Conservation (phyloP, 2,113 vertebrate species). For the Capreolus pygargus region DNA sequence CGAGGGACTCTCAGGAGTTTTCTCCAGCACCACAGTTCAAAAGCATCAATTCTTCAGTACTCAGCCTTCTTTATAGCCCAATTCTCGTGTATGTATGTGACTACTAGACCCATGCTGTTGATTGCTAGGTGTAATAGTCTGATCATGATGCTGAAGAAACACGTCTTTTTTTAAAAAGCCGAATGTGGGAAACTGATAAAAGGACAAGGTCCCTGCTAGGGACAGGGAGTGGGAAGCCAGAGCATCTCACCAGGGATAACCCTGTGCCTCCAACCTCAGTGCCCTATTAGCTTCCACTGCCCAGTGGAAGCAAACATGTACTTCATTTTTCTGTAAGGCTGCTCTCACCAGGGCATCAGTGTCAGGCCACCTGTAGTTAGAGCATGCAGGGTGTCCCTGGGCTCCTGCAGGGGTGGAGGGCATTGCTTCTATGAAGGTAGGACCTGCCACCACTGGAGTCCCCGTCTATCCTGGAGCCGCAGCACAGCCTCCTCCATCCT, state of each 20-base stretch:
- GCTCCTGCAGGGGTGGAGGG: not conserved
- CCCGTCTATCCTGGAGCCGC: not conserved
- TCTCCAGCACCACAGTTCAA: not conserved
- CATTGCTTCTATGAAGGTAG: not conserved
- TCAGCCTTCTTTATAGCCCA: not conserved
- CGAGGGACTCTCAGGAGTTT: too few species aligned
- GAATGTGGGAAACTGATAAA: not conserved
- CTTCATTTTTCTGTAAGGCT: accelerated
- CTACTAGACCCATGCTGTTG: not conserved
- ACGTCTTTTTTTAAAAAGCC: not conserved
- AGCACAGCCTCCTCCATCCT: not conserved
- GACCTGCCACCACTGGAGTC: not conserved
- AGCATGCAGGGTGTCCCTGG: accelerated
- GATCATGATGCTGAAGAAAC: not conserved
- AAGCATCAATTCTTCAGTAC: not conserved
- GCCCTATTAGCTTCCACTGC: accelerated
- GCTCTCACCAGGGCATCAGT: not conserved
- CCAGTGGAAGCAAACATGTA: too few species aligned
- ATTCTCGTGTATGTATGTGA: not conserved
- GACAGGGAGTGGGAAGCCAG: accelerated
- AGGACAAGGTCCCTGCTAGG: accelerated
- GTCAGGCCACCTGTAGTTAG: not conserved
- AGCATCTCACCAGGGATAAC: accelerated
- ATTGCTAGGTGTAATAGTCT: not conserved
- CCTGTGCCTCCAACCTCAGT: accelerated